A percentile compares a stretch with the other conserved stretches of the same genome.
Evolutionary conservation across 2,797 vertebrate species (phyloP).

Genomic region (Scyliorhinus canicula): DNA sequence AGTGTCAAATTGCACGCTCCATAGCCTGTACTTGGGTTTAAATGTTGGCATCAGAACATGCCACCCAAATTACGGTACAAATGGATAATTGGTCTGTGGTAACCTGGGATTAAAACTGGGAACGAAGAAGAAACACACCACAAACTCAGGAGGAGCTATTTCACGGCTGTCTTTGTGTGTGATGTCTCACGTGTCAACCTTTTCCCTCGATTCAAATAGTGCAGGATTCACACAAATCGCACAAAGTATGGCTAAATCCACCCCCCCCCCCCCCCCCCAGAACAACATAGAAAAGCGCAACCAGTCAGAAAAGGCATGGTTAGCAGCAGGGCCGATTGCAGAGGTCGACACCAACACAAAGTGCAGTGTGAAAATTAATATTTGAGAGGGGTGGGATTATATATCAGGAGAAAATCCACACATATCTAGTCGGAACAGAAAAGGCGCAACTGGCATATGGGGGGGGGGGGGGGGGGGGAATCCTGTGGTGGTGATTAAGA

Average conservation of each 20-base stretch:
- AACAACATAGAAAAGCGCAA: constrained; percentile 36
- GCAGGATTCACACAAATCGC: not conserved
- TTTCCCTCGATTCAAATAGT: no score
- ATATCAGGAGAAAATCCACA: not conserved
- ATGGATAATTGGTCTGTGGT: not conserved
- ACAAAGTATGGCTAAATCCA: constrained; percentile 38
- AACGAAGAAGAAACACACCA: no score
- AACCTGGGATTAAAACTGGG: not conserved
- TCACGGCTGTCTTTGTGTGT: not conserved
- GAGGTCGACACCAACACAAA: not conserved
- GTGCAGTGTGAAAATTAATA: no score
- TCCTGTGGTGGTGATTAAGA: not conserved
- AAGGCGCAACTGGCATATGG: not conserved
- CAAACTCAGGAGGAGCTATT: not conserved
- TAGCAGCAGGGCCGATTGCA: not conserved
- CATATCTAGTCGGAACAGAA: not conserved
- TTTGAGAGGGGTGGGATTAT: no score
- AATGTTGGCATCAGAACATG: not conserved
- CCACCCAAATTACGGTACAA: not conserved
- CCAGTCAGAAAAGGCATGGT: constrained; percentile 35
- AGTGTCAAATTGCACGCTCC: not conserved
- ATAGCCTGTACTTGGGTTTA: not conserved
- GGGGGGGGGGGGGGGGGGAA: no score
- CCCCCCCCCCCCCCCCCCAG: constrained; percentile 22
- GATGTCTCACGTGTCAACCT: not conserved